Evolutionary conservation across 1,140 invertebrate species (phyloP).

Genomic region (Solenopsis fugax): DNA sequence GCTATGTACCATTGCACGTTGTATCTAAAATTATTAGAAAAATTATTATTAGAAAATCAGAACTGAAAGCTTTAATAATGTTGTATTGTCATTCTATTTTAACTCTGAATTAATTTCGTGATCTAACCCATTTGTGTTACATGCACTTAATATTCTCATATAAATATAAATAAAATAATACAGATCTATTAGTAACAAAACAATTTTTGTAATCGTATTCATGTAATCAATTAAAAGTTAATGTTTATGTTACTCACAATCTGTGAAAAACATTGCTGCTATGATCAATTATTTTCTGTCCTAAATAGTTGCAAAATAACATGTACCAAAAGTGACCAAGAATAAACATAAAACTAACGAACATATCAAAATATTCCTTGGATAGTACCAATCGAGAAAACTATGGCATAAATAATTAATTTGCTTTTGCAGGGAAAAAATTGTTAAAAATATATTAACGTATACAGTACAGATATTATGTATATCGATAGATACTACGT

Average conservation of each 20-base stretch:
- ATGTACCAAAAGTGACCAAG: slow-evolving; percentile 14
- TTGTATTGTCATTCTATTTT: not conserved
- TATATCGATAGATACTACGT: no score
- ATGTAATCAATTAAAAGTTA: not conserved
- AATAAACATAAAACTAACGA: not conserved
- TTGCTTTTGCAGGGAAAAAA: not conserved
- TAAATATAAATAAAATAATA: not conserved
- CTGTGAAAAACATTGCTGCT: slow-evolving; percentile 7
- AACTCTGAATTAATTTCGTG: not conserved
- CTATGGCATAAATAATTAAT: not conserved
- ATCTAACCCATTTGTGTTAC: not conserved
- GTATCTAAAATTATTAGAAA: slow-evolving; percentile 47
- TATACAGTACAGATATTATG: not conserved
- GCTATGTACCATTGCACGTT: slow-evolving; percentile 56
- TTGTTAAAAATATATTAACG: not conserved
- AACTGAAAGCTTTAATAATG: not conserved
- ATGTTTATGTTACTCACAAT: slow-evolving; percentile 18
- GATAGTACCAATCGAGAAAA: slow-evolving; percentile 15
- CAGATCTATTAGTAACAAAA: not conserved
- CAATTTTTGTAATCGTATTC: not conserved
- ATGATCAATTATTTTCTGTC: slow-evolving; percentile 18
- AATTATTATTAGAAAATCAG: not conserved
- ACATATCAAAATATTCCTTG: not conserved
- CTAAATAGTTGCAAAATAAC: slow-evolving; percentile 9
- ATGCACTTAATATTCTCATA: not conserved